These are phyloP conservation scores for Elysia crispata DNA, from an alignment of 2,888 invertebrate species.

Conservation along the genomic window DNA sequence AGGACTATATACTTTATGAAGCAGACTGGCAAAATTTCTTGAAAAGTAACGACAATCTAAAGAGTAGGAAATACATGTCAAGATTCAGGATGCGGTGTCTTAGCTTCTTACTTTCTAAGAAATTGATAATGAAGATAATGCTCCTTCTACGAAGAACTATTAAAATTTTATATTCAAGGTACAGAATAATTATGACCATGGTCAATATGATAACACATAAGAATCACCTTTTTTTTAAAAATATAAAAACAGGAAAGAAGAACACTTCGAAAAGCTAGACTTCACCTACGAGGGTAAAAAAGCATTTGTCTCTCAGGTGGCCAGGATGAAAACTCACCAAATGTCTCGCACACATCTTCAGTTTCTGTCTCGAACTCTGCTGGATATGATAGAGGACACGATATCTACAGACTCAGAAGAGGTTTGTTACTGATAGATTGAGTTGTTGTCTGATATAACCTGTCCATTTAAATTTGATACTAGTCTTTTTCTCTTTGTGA, in stretches of 20 bases:
- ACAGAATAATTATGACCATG: not conserved
- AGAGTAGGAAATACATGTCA: too few relatives aligned
- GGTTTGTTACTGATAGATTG: not conserved
- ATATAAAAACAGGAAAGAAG: conserved; percentile 39
- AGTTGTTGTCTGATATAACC: too few relatives aligned
- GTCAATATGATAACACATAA: not conserved
- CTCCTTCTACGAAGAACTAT: not conserved
- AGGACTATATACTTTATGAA: too few relatives aligned
- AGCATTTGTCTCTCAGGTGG: conserved; percentile 51
- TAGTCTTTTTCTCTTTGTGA: too few relatives aligned
- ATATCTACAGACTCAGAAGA: conserved; percentile 6
- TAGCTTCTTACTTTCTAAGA: too few relatives aligned
- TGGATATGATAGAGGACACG: conserved; percentile 50
- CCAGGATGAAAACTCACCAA: conserved; percentile 47
- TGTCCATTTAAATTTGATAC: too few relatives aligned
- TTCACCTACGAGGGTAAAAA: conserved; percentile 48
- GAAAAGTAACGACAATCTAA: too few relatives aligned
- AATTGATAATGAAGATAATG: too few relatives aligned
- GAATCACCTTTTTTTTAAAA: not conserved
- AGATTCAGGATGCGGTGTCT: too few relatives aligned
- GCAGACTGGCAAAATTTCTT: too few relatives aligned
- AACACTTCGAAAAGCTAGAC: conserved; percentile 50
- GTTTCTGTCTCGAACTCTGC: conserved; percentile 46
- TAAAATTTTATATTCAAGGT: not conserved
- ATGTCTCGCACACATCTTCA: conserved; percentile 48